A percentile compares a stretch with the other conserved stretches of the same genome.
Evolutionary conservation across 2,113 vertebrate genomes (phyloP).

Genomic region (Nerophis lumbriciformis): DNA sequence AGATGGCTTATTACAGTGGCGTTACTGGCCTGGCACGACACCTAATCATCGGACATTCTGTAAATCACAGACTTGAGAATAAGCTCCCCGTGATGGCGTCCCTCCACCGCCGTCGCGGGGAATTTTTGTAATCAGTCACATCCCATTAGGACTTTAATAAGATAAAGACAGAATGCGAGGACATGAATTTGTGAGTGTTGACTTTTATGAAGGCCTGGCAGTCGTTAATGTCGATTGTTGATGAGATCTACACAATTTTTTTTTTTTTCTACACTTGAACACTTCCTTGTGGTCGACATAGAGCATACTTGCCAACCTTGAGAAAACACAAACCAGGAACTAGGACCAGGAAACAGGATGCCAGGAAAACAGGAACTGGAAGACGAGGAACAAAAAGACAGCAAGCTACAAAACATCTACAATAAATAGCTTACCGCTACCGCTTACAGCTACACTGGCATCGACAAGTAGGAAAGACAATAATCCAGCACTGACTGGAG

Average conservation of each 20-base stretch:
- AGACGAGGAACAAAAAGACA: too few relatives aligned
- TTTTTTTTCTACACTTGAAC: too few relatives aligned
- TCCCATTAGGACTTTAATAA: conserved; percentile 61
- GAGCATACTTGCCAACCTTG: too few relatives aligned
- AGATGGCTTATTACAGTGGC: conserved; percentile 75
- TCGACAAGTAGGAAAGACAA: too few relatives aligned
- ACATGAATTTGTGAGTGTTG: conserved; percentile 34
- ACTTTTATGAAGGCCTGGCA: conserved; percentile 44
- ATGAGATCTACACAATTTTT: neutral
- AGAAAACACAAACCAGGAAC: too few relatives aligned
- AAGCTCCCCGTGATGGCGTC: conserved; percentile 57
- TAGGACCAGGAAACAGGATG: too few relatives aligned
- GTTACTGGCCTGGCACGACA: conserved; percentile 66
- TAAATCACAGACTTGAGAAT: conserved; percentile 65
- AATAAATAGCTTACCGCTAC: too few relatives aligned
- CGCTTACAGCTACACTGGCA: too few relatives aligned
- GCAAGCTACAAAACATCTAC: too few relatives aligned
- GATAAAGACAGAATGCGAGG: conserved; percentile 41
- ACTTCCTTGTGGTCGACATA: too few relatives aligned
- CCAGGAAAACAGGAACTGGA: too few relatives aligned
- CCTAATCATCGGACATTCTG: conserved; percentile 67
- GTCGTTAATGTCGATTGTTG: conserved; percentile 40
- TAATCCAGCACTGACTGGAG: too few relatives aligned
- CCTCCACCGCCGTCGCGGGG: conserved; percentile 39
- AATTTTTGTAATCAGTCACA: conserved; percentile 63